Evolutionary conservation across 2,888 invertebrate genomes (phyloP).

Genomic region (Ligdia adustata): DNA sequence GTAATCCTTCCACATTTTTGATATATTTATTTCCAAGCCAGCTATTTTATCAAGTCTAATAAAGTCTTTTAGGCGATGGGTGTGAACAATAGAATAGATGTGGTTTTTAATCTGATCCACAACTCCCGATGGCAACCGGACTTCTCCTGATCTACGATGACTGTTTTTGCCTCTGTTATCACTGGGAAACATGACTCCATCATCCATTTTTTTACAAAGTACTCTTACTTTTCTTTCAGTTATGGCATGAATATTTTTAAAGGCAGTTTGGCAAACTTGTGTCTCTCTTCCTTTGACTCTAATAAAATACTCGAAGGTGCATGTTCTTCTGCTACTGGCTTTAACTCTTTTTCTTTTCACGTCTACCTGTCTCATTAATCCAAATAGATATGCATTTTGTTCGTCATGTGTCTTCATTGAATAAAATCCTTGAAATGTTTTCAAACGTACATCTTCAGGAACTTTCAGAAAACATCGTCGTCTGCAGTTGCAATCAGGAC

Average conservation of each 20-base stretch:
- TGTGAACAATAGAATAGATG: constrained; percentile 80
- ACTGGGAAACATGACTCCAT: constrained; percentile 83
- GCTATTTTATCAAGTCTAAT: constrained; percentile 81
- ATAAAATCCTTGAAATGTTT: constrained; percentile 83
- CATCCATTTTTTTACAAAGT: constrained; percentile 84
- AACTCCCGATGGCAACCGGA: constrained; percentile 74
- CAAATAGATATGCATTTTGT: constrained; percentile 84
- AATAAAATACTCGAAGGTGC: constrained; percentile 83
- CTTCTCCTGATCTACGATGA: constrained; percentile 77
- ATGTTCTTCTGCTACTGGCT: constrained; percentile 79
- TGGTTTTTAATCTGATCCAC: constrained; percentile 82
- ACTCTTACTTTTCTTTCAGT: constrained; percentile 83
- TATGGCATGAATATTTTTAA: constrained; percentile 84
- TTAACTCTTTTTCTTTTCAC: constrained; percentile 83
- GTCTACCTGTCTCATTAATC: constrained; percentile 83
- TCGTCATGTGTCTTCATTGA: constrained; percentile 84
- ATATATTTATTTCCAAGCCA: constrained; percentile 82
- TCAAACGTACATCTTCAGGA: constrained; percentile 74
- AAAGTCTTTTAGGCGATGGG: constrained; percentile 79
- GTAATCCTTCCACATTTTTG: constrained; percentile 84
- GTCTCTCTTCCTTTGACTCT: constrained; percentile 82
- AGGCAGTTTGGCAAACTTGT: constrained; percentile 83
- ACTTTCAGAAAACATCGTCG: constrained; percentile 80
- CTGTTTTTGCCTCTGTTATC: constrained; percentile 83
- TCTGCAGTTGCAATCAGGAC: constrained; percentile 81